phyloP scores from a whole-genome alignment of 2,797 vertebrate genomes.

The Clarias platycephalus region DNA sequence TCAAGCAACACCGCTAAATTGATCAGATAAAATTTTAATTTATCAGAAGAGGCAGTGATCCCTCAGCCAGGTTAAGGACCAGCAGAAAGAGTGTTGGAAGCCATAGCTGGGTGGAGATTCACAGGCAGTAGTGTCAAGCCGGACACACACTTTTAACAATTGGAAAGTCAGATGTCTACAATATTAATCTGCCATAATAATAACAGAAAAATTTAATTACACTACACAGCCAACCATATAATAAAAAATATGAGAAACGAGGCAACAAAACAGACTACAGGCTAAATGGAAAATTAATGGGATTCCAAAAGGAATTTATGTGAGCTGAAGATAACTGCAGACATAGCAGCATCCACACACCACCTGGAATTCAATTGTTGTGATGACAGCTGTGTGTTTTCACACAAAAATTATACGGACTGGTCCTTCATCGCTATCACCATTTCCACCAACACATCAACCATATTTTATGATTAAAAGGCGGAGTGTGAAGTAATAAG shows the following conservation, averaged over 20 bases:
- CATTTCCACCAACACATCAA: neutral
- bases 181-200: neutral
- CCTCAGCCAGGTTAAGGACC: neutral
- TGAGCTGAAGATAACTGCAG: conserved; percentile 1
- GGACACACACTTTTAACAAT: neutral
- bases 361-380: neutral
- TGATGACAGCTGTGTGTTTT: neutral
- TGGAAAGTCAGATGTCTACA: neutral
- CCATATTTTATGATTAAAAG: neutral
- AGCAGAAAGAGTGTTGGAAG: neutral
- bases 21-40: too few relatives aligned
- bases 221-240: neutral
- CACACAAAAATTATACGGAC: neutral
- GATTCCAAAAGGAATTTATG: neutral
- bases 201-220: neutral
- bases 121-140: neutral
- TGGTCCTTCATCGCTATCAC: neutral
- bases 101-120: neutral
- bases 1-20: neutral
- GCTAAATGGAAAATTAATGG: neutral
- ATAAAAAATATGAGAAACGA: neutral
- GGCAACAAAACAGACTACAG: neutral
- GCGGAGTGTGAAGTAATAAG: neutral
- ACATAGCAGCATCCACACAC: neutral
- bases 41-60: too few relatives aligned